Conservation (phyloP, 2,113 vertebrate genomes). For the Chrysochloris asiatica region DNA sequence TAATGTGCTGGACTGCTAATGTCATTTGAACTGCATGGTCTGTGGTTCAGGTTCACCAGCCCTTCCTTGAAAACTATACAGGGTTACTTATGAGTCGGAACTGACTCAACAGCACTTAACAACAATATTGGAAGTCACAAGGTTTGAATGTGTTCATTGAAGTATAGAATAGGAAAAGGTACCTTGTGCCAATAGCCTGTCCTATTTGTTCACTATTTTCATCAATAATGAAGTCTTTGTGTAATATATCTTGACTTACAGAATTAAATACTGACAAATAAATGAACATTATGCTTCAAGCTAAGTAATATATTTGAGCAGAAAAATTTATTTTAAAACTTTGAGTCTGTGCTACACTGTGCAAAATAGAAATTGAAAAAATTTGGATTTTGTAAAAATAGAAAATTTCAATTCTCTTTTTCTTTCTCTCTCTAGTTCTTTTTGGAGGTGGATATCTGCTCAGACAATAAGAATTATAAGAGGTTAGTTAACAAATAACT, state of each 20-base stretch:
- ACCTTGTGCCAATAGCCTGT: conserved; percentile 51
- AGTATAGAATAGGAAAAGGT: conserved; percentile 16
- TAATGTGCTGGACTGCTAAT: too few species aligned
- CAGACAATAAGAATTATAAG: conserved; percentile 82
- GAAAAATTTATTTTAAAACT: too few species aligned
- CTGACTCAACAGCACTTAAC: too few species aligned
- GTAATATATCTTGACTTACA: conserved; percentile 51
- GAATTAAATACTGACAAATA: conserved; percentile 31
- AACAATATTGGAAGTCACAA: conserved; percentile 39
- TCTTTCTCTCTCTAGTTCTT: conserved; percentile 80
- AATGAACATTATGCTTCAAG: conserved; percentile 56
- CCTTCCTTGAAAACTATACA: too few species aligned
- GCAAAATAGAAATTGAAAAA: conserved; percentile 52
- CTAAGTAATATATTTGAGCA: conserved; percentile 57
- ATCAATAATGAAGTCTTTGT: conserved; percentile 49
- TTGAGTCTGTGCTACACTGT: conserved; percentile 42
- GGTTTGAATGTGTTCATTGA: background rate
- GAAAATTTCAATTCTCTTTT: conserved; percentile 62
- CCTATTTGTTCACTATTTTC: conserved; percentile 37
- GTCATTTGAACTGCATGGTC: too few species aligned
- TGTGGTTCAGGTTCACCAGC: too few species aligned
- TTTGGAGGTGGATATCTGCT: conserved; percentile 85
- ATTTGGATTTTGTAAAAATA: conserved; percentile 17
- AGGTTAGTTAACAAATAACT: conserved; percentile 82
- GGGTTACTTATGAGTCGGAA: too few species aligned